Evolutionary conservation across 2,113 vertebrate species (phyloP), one percentile per base, ranked within the genome.

Genomic region (Cricetomys ansorgei): DNA sequence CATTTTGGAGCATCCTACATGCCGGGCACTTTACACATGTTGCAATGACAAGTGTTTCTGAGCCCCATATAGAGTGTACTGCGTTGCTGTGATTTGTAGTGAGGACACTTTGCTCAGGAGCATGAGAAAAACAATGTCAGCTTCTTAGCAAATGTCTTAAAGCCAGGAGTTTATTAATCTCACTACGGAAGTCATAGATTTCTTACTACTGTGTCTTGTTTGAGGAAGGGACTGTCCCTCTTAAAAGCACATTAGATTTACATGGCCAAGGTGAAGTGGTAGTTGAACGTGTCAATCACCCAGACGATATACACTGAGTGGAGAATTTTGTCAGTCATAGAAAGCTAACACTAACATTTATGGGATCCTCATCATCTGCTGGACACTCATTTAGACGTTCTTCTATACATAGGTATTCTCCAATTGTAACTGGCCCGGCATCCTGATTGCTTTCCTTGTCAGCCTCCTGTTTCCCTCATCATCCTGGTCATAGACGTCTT

Each of bases 51-150:
- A 87, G 50, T 29, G 37, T 50, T 79, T 48, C 43, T 55, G 62
- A 50, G 27, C 45, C 45, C 69, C 88, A 5, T 2, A 2, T 21
- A 55, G 53, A 89, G 19, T 17, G 34, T 4, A 59, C 69, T 57
- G 19, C 62, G 72, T 64, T 76, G 73, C 76, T 85, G 77, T 15
- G 64, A 40, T 73, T 80, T 92, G 37, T 19, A 69, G 15, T 45
- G 73, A 93, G 10, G 45, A 75, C 34, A 72, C 48, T 88, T 0
- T 43, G 70, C 21, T 91, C 31, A 95, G 19, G 25, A 37, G 45
- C 45, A 67, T 64, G 29, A 89, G 79, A 65, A 67, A 73, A 91
- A n/a, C n/a, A n/a, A 86, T 67, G 29, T 55, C 67, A 95, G 86
- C 73, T 65, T 92, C 21, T 86, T 1, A 87, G 67, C 80, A 50